Percentiles rank a stretch among this genome's conserved stretches.
phyloP scores from a whole-genome alignment of 2,113 vertebrate species.

The Notarius lentiginosus region DNA sequence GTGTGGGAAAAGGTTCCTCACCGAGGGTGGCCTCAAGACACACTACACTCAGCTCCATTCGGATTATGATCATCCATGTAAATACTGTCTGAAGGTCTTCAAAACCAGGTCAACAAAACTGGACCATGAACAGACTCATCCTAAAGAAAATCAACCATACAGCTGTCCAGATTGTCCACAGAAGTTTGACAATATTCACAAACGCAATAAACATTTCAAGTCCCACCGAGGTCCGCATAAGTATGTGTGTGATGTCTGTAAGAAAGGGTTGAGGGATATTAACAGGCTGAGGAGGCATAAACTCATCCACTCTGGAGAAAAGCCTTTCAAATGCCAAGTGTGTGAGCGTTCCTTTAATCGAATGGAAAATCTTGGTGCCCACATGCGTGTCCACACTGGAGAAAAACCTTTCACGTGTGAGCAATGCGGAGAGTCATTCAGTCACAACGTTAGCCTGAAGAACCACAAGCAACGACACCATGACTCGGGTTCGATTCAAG shows the following conservation, averaged over 20 bases:
- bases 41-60: slow-evolving; percentile 19
- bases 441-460: slow-evolving; percentile 29
- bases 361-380: slow-evolving; percentile 12
- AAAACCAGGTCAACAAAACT: slow-evolving; percentile 13
- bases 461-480: slow-evolving; percentile 13
- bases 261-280: slow-evolving; percentile 17
- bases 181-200: slow-evolving; percentile 14
- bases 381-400: slow-evolving; percentile 25
- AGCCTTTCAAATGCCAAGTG: slow-evolving; percentile 20
- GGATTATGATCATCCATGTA: slow-evolving; percentile 20
- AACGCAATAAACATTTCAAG: slow-evolving; percentile 12
- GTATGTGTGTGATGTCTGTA: slow-evolving; percentile 7
- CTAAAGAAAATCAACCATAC: slow-evolving; percentile 14
- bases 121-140: slow-evolving; percentile 34
- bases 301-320: slow-evolving; percentile 31
- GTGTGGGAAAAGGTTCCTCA: slow-evolving; percentile 27
- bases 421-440: slow-evolving; percentile 19
- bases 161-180: slow-evolving; percentile 21
- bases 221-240: slow-evolving; percentile 15
- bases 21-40: neutral
- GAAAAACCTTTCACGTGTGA: slow-evolving; percentile 29
- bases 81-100: slow-evolving; percentile 36
- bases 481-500: neutral
- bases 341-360: slow-evolving; percentile 38
- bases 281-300: slow-evolving; percentile 17